These are phyloP conservation scores for Scalopus aquaticus DNA, from an alignment of 2,113 vertebrate species.

Conservation along the genomic window DNA sequence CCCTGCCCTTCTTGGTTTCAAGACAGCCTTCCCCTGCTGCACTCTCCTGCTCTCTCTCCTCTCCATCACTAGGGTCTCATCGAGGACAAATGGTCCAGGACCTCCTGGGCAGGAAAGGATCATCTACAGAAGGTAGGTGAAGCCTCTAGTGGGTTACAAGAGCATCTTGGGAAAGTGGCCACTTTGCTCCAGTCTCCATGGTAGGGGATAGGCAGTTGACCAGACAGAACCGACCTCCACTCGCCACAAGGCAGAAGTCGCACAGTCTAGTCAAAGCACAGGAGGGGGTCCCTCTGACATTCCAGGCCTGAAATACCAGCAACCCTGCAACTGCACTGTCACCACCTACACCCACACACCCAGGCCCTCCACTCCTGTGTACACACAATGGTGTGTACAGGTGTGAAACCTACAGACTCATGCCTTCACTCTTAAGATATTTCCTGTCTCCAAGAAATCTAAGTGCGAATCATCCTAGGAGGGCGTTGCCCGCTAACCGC, in stretches of 20 bases:
- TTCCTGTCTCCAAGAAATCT: neutral
- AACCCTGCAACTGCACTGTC: neutral
- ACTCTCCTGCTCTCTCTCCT: neutral
- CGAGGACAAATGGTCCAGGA: conserved; percentile 79
- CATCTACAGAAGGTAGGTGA: conserved; percentile 78
- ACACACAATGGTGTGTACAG: neutral
- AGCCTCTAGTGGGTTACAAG: neutral
- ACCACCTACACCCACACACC: no score
- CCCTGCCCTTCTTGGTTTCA: neutral
- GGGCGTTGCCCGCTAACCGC: neutral
- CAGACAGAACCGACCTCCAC: neutral
- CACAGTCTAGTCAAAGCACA: rapidly evolving
- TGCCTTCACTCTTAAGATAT: neutral
- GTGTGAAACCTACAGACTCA: neutral
- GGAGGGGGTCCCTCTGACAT: neutral
- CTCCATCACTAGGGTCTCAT: conserved; percentile 80
- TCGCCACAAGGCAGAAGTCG: neutral
- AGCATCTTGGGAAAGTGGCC: neutral
- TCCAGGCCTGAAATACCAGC: neutral
- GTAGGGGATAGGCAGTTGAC: neutral
- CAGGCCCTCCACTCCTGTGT: neutral
- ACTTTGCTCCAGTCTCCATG: neutral
- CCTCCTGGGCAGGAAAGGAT: conserved; percentile 80
- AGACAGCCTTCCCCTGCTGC: neutral
- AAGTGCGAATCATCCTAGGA: neutral